A percentile compares a stretch with the other conserved stretches of the same genome.
Evolutionary conservation across 1,140 invertebrate species (phyloP).

Genomic region (Drosophila tristis): DNA sequence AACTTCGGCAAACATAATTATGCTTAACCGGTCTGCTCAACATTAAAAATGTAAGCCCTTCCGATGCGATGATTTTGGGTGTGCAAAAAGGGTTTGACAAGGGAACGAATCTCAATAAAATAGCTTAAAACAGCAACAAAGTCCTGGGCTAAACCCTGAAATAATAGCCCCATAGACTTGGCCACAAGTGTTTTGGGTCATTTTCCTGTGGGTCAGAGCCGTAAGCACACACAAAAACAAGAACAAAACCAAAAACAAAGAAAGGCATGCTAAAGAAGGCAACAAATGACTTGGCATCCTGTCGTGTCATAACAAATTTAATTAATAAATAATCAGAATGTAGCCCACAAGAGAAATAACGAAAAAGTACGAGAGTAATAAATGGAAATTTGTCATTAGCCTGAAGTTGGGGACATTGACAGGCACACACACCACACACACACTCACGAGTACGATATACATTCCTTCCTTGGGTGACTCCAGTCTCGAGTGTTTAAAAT

Average conservation of each 20-base stretch:
- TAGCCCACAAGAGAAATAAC: constrained; percentile 75
- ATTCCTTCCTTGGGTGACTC: constrained; percentile 31
- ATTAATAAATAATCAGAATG: constrained; percentile 82
- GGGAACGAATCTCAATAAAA: constrained; percentile 50
- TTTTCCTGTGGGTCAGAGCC: constrained; percentile 1
- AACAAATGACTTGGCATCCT: constrained; percentile 50
- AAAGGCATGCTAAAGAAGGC: constrained; percentile 14
- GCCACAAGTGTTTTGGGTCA: background rate
- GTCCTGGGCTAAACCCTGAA: constrained; percentile 45
- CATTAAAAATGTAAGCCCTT: constrained; percentile 53
- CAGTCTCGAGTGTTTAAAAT: constrained; percentile 80
- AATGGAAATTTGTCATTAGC: constrained; percentile 76
- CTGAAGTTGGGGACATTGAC: constrained; percentile 40
- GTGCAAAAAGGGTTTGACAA: constrained; percentile 25
- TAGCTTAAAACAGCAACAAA: constrained; percentile 40
- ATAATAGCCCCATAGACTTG: constrained; percentile 49
- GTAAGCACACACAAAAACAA: constrained; percentile 5
- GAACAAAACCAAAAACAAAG: background rate
- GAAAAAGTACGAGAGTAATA: constrained; percentile 29
- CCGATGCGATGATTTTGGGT: constrained; percentile 1
- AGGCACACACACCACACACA: constrained; percentile 26
- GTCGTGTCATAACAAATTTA: constrained; percentile 74
- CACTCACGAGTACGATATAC: constrained; percentile 1
- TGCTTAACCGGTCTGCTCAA: constrained; percentile 41
- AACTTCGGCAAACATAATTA: constrained; percentile 55